phyloP scores from a whole-genome alignment of 2,888 invertebrate species.

The Plagodis dolabraria region DNA sequence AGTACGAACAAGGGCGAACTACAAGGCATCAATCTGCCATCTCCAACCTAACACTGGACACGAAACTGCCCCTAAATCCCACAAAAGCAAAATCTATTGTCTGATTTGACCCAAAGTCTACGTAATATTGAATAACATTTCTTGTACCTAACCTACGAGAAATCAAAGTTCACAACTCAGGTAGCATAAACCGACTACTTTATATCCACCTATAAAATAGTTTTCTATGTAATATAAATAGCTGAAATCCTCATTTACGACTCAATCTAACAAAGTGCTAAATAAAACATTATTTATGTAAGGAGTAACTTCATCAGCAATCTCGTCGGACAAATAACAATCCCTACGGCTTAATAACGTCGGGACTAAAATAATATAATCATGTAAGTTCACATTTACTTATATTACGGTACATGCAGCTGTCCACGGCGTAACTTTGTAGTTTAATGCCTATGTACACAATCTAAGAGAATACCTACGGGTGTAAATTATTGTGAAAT shows the following conservation, averaged over 20 bases:
- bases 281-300: slow-evolving; percentile 31
- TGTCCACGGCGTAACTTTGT: slow-evolving; percentile 32
- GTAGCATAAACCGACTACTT: background rate
- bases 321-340: slow-evolving; percentile 23
- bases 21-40: slow-evolving; percentile 50
- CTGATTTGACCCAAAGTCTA: slow-evolving; percentile 10
- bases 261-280: slow-evolving; percentile 21
- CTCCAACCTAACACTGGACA: slow-evolving; percentile 43
- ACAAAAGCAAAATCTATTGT: slow-evolving; percentile 30
- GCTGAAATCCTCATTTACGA: slow-evolving; percentile 23
- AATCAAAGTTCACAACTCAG: too few relatives aligned
- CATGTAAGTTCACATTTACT: slow-evolving; percentile 29
- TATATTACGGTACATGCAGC: slow-evolving; percentile 35
- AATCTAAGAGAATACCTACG: slow-evolving; percentile 8
- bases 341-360: slow-evolving; percentile 22
- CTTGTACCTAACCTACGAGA: slow-evolving; percentile 1
- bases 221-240: slow-evolving; percentile 9
- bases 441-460: slow-evolving; percentile 26
- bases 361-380: slow-evolving; percentile 28
- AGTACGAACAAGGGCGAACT: slow-evolving; percentile 36
- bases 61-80: slow-evolving; percentile 35
- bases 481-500: slow-evolving; percentile 28
- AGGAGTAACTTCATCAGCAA: slow-evolving; percentile 28
- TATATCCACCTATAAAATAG: slow-evolving; percentile 1
- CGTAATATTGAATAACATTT: slow-evolving; percentile 7